Base-by-base conservation (phyloP, 2,888 invertebrate species). In the Octodonta nipae region DNA sequence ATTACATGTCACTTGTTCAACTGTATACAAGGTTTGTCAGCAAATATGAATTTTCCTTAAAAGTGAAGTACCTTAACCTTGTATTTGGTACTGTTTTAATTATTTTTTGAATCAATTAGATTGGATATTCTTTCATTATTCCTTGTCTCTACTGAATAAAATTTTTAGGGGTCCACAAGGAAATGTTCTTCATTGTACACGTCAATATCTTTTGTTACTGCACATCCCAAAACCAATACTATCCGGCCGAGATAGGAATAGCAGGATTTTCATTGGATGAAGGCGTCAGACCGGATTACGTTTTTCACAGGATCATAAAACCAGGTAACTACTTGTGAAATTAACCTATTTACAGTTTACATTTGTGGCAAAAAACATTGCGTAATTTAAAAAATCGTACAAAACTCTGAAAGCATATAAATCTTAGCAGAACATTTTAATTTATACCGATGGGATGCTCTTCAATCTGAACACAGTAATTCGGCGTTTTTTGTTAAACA, bases 181-280 rank as follows among this genome's bases (percentile, higher is more conserved):
- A 50, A 35, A 28, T 37, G 3, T 52, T 53, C 32, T 48, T 45
- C 14, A 34, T 54, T 3, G 46, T 55, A 15, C 47, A 54, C 32
- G 32, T 49, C 2, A 55, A 55, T 28, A 43, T 37, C n/a, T 51
- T 53, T 28, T 43, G 44, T 28, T 43, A 43, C 28, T 35, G 36
- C 28, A 7, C 25, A 4, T 5, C 36, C n/a, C 27, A 25, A 10
- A 28, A 44, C 10, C 30, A 36, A 3, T 38, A 44, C 27, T 49
- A 35, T 25, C 50, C 51, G 2, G 50, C 50, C 6, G 52, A 52
- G 38, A 47, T 55, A 15, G 47, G 43, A 1, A 40, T 52, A 4
- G 17, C 46, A 3, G 37, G 36, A 15, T 52, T 55, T 26, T 44
- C 26, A 32, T 41, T 55, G n/a, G 39, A 38, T 30, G 41, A 51